A percentile compares a stretch with the other conserved stretches of the same genome.
These are phyloP conservation scores for Petrocephalus schoutedeni DNA, from an alignment of 2,797 vertebrate genomes.

Conservation along the genomic window DNA sequence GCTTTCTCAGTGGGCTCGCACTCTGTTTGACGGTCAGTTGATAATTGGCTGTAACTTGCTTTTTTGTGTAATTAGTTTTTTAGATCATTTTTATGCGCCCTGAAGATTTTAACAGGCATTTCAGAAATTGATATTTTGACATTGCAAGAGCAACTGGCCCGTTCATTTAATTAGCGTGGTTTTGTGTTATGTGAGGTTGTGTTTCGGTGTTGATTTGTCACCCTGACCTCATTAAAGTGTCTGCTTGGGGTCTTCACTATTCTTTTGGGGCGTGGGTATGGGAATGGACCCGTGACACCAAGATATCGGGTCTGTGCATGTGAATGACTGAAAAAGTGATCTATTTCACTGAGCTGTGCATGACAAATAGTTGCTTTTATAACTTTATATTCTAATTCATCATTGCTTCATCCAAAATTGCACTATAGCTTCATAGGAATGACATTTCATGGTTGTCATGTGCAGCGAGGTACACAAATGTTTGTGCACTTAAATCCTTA, in stretches of 20 bases:
- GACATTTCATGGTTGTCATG: neutral
- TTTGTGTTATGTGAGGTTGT: neutral
- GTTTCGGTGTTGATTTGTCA: neutral
- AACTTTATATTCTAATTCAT: neutral
- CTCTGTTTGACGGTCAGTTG: neutral
- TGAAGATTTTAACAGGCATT: neutral
- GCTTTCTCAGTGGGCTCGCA: neutral
- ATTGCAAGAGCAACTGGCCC: neutral
- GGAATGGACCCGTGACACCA: neutral
- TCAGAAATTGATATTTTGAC: neutral
- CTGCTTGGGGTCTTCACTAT: neutral
- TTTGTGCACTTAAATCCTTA: neutral
- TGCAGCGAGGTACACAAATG: neutral
- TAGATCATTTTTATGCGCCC: neutral
- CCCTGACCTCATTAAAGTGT: neutral
- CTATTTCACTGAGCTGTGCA: neutral
- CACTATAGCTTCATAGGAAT: too few species aligned
- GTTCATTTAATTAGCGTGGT: neutral
- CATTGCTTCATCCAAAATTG: too few species aligned
- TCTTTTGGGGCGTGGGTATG: neutral
- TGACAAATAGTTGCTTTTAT: neutral
- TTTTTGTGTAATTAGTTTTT: neutral
- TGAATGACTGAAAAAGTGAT: neutral
- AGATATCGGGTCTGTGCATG: too few species aligned
- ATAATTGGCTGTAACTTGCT: conserved; percentile 2